A percentile compares a stretch with the other conserved stretches of the same genome.
Evolutionary conservation across 2,797 vertebrate species (phyloP).

Genomic region (Coendou prehensilis): DNA sequence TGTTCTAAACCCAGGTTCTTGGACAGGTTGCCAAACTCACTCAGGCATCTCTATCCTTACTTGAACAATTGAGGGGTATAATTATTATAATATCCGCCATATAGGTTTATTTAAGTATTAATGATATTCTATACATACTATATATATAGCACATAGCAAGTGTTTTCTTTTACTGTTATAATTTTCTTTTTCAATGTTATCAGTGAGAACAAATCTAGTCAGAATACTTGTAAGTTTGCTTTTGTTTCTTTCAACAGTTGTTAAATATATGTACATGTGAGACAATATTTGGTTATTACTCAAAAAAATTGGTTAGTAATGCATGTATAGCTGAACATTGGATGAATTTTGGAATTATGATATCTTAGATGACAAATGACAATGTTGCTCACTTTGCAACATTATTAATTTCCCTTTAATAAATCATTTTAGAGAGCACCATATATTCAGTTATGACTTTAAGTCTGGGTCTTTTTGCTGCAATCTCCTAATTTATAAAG

Average conservation of each 20-base stretch:
- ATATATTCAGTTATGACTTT: not conserved
- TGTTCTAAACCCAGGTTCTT: not conserved
- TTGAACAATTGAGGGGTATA: not conserved
- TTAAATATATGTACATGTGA: not conserved
- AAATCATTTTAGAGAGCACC: not conserved
- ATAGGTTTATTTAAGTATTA: not conserved
- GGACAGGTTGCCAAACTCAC: not conserved
- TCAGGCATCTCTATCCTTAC: not conserved
- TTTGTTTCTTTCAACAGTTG: not conserved
- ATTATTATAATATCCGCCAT: not conserved
- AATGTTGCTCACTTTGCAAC: not conserved
- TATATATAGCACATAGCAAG: not conserved
- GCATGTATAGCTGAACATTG: not conserved
- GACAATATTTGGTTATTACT: not conserved
- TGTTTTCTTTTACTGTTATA: not conserved
- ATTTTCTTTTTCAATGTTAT: constrained; percentile 41
- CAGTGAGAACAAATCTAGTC: not conserved
- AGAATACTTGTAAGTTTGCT: not conserved
- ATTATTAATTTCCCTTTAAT: not conserved
- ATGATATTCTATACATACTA: not conserved
- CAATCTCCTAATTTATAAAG: not conserved
- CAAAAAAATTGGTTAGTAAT: constrained; percentile 12
- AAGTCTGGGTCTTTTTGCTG: not conserved
- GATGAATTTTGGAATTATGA: not conserved
- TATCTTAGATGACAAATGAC: not conserved